Conservation (phyloP, 1,140 invertebrate species). For the Achroia grisella region DNA sequence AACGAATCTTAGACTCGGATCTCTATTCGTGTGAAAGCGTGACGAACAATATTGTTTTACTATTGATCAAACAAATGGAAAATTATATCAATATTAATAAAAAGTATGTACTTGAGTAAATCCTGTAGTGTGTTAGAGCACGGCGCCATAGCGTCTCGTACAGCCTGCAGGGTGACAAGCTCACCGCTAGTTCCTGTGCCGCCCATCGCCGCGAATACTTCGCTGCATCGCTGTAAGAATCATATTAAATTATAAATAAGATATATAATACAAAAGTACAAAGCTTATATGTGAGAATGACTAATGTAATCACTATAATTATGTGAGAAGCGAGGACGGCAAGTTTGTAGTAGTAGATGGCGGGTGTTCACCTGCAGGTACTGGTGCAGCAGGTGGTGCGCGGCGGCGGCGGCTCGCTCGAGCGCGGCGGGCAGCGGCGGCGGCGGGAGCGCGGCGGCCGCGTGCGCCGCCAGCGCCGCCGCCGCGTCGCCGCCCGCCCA, state of each 20-base stretch:
- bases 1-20: too few species aligned
- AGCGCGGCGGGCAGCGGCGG: slow-evolving; percentile 48
- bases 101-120: slow-evolving; percentile 42
- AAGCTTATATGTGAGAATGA: too few species aligned
- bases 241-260: too few species aligned
- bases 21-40: too few species aligned
- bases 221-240: slow-evolving; percentile 42
- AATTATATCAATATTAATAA: too few species aligned
- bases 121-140: slow-evolving; percentile 49
- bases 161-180: slow-evolving; percentile 53
- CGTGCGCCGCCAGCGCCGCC: slow-evolving; percentile 44
- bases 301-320: too few species aligned
- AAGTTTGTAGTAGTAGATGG: too few species aligned
- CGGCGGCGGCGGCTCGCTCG: slow-evolving; percentile 54
- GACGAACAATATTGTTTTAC: too few species aligned
- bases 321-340: too few species aligned
- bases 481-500: slow-evolving; percentile 55
- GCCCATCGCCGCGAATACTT: slow-evolving; percentile 64
- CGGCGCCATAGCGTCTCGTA: slow-evolving; percentile 58
- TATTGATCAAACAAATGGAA: too few species aligned
- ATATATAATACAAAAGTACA: too few species aligned
- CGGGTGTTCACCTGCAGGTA: slow-evolving; percentile 59
- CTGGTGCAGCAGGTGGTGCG: slow-evolving; percentile 58
- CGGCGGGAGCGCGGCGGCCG: slow-evolving; percentile 50
- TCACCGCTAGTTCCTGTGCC: slow-evolving; percentile 37